These are phyloP conservation scores for Coleophora flavipennella DNA, from an alignment of 2,888 invertebrate species.

Conservation along the genomic window DNA sequence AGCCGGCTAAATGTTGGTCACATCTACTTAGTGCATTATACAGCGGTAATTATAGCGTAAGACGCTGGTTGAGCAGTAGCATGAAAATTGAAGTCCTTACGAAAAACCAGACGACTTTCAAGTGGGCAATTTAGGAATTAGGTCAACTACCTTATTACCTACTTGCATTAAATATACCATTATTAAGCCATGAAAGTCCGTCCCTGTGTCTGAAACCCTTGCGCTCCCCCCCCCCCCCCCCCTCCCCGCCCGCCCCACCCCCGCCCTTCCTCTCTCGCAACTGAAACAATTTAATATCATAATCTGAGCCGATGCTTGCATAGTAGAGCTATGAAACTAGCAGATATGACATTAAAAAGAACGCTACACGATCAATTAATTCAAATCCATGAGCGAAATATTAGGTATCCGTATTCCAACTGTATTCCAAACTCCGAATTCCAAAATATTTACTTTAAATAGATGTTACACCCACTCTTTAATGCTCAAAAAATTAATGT, in stretches of 20 bases:
- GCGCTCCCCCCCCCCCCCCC: slow-evolving; percentile 13
- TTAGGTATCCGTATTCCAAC: too few relatives aligned
- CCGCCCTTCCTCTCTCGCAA: slow-evolving; percentile 18
- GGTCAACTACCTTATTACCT: background rate
- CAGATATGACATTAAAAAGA: slow-evolving; percentile 9
- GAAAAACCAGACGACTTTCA: too few relatives aligned
- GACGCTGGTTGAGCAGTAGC: too few relatives aligned
- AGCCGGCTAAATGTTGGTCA: too few relatives aligned
- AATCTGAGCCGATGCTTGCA: slow-evolving; percentile 39
- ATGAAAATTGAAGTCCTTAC: background rate
- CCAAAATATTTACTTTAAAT: too few relatives aligned
- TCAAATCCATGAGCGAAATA: too few relatives aligned
- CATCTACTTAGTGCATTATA: too few relatives aligned
- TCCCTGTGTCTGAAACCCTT: slow-evolving; percentile 26
- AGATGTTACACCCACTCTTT: too few relatives aligned
- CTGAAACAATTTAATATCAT: slow-evolving; percentile 72
- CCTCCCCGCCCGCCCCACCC: slow-evolving; percentile 20
- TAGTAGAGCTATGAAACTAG: slow-evolving; percentile 7
- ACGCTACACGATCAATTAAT: too few relatives aligned
- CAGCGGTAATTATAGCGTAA: too few relatives aligned
- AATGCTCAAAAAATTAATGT: too few relatives aligned
- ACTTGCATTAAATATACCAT: background rate
- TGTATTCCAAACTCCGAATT: too few relatives aligned
- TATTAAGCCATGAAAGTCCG: slow-evolving; percentile 1
- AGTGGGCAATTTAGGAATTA: background rate